Percentiles rank a stretch among this genome's conserved stretches.
These are phyloP conservation scores for Pocillopora meandrina DNA, from an alignment of 92 coral and sea anemone species.

Conservation along the genomic window DNA sequence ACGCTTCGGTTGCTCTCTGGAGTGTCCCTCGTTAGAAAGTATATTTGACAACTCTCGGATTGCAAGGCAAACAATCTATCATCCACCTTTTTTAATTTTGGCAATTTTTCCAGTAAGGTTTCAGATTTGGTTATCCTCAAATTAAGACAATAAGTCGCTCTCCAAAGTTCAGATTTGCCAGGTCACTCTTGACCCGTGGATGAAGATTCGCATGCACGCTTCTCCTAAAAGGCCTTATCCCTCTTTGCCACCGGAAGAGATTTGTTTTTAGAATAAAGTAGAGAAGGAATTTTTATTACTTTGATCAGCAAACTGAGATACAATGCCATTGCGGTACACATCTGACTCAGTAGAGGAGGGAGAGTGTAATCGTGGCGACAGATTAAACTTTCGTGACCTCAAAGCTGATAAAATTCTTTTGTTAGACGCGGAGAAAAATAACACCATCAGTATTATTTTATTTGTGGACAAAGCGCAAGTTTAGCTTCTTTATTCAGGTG, in stretches of 20 bases:
- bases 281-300: constrained; percentile 1
- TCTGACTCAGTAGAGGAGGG: constrained; percentile 3
- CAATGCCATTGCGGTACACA: background rate
- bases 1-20: too few relatives aligned
- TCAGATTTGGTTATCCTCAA: too few relatives aligned
- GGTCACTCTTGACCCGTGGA: too few relatives aligned
- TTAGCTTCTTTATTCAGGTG: background rate
- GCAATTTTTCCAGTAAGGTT: too few relatives aligned
- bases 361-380: background rate
- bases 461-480: constrained; percentile 28
- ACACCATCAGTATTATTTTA: constrained; percentile 11
- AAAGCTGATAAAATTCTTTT: constrained; percentile 32
- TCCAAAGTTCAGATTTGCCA: too few relatives aligned
- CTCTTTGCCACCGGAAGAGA: background rate
- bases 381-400: constrained; percentile 32
- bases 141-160: too few relatives aligned
- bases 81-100: too few relatives aligned
- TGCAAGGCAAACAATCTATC: too few relatives aligned
- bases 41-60: too few relatives aligned
- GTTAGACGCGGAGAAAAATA: background rate
- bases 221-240: background rate
- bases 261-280: constrained; percentile 2
- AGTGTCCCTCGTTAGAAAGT: too few relatives aligned
- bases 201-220: background rate
- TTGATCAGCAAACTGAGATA: background rate